Base-by-base conservation (phyloP, 2,113 vertebrate species). In the Brachypteracias leptosomus region DNA sequence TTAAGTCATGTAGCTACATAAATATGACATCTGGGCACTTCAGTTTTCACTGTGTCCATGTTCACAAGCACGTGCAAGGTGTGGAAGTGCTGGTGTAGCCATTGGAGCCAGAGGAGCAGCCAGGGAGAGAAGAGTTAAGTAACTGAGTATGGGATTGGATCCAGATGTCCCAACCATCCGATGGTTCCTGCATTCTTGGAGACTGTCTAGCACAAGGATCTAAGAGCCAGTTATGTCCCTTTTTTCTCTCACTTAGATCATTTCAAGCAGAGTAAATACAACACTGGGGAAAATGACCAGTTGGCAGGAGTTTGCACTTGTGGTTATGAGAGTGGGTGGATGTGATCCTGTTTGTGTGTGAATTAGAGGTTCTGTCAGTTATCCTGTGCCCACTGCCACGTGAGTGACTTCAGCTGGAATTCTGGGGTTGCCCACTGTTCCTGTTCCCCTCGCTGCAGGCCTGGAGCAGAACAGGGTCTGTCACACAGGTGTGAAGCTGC, bases 401-500 rank as follows among this genome's bases (percentile, higher is more conserved):
- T 9, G 49, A 59, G 81, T 31, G 73, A 15, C 59, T 62, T 40
- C 12, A 28, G 75, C 73, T 58, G 87, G 70, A 51, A 71, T 52
- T 33, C n/a, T 19, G 72, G 5, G 77, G 42, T 28, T 66, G 52
- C 13, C 8, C 6, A 1, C 14, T 63, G 44, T n/a, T 63, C 7
- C 22, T n/a, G 28, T 3, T 25, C 40, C 49, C 24, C 9, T 76
- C 0, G 0, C 22, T 51, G 20, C 10, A 47, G 46, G 46, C 33
- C 61, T 31, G 77, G 57, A 29, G 63, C 11, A 22, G 66, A 9
- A 28, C 0, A 16, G n/a, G 59, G 10, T 38, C 31, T 65, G 59
- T 68, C 17, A 51, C 17, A 10, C n/a, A 58, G 26, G 7, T 26
- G 38, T n/a, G 5, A 31, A 65, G 66, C 85, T 18, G 49, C 0